phyloP scores from a whole-genome alignment of 1,140 invertebrate genomes.

The Drosophila sechellia region DNA sequence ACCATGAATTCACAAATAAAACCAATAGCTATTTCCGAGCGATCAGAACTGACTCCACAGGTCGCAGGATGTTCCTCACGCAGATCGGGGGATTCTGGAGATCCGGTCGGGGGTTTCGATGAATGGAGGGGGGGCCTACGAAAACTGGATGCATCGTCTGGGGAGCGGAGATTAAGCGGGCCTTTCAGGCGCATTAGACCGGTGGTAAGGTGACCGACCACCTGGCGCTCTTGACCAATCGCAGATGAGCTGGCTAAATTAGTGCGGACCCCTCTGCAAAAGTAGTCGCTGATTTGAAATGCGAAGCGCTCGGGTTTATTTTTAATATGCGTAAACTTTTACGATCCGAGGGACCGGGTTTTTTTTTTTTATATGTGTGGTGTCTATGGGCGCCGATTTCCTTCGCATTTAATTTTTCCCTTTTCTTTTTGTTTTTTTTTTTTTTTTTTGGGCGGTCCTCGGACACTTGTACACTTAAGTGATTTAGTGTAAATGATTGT shows the following conservation, averaged over 20 bases:
- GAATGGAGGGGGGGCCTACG: background rate
- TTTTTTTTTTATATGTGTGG: constrained; percentile 31
- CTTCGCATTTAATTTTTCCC: constrained; percentile 24
- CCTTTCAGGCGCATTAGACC: constrained; percentile 61
- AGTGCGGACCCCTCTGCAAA: constrained; percentile 49
- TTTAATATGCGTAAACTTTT: constrained; percentile 82
- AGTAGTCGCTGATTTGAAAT: constrained; percentile 48
- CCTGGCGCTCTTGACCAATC: constrained; percentile 73
- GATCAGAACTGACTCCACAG: constrained; percentile 13
- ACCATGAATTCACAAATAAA: background rate
- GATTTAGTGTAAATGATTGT: constrained; percentile 82
- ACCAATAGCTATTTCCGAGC: background rate
- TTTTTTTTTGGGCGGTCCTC: constrained; percentile 48
- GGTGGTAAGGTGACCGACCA: constrained; percentile 64
- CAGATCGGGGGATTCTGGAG: background rate
- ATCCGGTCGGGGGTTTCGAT: background rate
- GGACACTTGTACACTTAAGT: constrained; percentile 79
- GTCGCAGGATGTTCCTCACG: constrained; percentile 18
- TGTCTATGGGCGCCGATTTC: constrained; percentile 48
- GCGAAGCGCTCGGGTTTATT: constrained; percentile 58
- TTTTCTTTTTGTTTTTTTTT: background rate
- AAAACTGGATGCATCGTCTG: constrained; percentile 38
- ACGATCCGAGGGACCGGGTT: constrained; percentile 44
- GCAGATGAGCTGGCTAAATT: constrained; percentile 70
- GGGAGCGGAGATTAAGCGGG: constrained; percentile 65